Conservation (phyloP, 2,888 invertebrate species). For the Xanthostigma xanthostigma region DNA sequence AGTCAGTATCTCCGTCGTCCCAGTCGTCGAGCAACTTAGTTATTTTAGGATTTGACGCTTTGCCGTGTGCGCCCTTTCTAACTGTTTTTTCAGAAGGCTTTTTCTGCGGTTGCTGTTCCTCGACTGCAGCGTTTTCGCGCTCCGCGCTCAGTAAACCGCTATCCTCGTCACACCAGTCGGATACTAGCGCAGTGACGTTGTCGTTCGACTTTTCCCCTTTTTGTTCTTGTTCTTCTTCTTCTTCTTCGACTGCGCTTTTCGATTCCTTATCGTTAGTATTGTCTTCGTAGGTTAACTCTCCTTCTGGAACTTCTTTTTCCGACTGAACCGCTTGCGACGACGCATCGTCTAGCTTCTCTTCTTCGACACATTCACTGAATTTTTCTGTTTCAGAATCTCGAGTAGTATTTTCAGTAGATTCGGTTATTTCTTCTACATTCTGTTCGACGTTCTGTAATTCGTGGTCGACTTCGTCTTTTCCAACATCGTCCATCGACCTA, state of each 20-base stretch:
- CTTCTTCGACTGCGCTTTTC: too few relatives aligned
- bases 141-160: slow-evolving; percentile 1
- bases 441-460: neutral
- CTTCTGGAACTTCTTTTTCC: neutral
- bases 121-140: neutral
- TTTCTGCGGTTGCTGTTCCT: neutral
- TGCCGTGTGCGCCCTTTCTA: slow-evolving; percentile 4
- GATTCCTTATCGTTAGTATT: too few relatives aligned
- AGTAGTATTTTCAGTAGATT: neutral
- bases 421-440: neutral
- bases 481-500: neutral
- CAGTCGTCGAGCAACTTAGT: slow-evolving; percentile 26
- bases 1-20: slow-evolving; percentile 28
- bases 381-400: neutral
- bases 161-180: slow-evolving; percentile 6
- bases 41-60: slow-evolving; percentile 16
- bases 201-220: neutral
- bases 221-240: neutral
- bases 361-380: neutral
- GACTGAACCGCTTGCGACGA: neutral
- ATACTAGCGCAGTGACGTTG: slow-evolving; percentile 3
- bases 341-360: neutral
- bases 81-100: neutral
- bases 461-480: slow-evolving; percentile 1
- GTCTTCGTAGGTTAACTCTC: too few relatives aligned